These are phyloP conservation scores for Drosophila kanekoi DNA, from an alignment of 2,888 invertebrate genomes.

Conservation along the genomic window DNA sequence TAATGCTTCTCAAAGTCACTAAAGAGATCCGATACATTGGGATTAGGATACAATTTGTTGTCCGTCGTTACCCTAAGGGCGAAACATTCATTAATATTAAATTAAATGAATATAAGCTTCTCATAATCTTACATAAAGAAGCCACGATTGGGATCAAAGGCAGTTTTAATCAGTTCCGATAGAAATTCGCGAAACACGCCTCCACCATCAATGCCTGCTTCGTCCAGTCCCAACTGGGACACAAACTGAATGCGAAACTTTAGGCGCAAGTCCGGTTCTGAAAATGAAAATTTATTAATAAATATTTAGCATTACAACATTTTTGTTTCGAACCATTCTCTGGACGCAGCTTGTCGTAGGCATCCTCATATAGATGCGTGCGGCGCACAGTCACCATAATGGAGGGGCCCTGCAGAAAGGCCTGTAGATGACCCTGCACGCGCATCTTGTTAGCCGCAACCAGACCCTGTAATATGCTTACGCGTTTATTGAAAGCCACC, in stretches of 20 bases:
- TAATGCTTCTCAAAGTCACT: slow-evolving; percentile 95
- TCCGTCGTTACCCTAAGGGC: slow-evolving; percentile 90
- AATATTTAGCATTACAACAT: neutral
- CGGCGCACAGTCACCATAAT: slow-evolving; percentile 92
- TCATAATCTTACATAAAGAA: slow-evolving; percentile 88
- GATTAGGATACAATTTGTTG: slow-evolving; percentile 98
- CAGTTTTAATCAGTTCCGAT: slow-evolving; percentile 96
- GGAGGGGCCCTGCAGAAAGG: slow-evolving; percentile 91
- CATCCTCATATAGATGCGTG: slow-evolving; percentile 98
- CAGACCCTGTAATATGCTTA: slow-evolving; percentile 92
- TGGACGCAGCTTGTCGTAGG: slow-evolving; percentile 95
- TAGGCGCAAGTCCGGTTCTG: slow-evolving; percentile 94
- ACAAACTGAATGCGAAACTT: slow-evolving; percentile 95
- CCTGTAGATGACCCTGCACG: slow-evolving; percentile 90
- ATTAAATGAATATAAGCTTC: neutral
- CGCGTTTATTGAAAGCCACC: slow-evolving; percentile 95
- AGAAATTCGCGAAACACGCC: slow-evolving; percentile 98
- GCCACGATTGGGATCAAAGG: slow-evolving; percentile 98
- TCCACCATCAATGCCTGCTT: slow-evolving; percentile 99
- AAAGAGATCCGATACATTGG: slow-evolving; percentile 94
- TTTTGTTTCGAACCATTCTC: slow-evolving; percentile 89
- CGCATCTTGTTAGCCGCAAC: slow-evolving; percentile 85
- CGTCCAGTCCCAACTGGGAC: slow-evolving; percentile 95
- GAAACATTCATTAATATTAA: neutral
- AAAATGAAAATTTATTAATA: slow-evolving; percentile 32